Conservation (phyloP, 2,797 vertebrate species). For the Megalops cyprinoides region DNA sequence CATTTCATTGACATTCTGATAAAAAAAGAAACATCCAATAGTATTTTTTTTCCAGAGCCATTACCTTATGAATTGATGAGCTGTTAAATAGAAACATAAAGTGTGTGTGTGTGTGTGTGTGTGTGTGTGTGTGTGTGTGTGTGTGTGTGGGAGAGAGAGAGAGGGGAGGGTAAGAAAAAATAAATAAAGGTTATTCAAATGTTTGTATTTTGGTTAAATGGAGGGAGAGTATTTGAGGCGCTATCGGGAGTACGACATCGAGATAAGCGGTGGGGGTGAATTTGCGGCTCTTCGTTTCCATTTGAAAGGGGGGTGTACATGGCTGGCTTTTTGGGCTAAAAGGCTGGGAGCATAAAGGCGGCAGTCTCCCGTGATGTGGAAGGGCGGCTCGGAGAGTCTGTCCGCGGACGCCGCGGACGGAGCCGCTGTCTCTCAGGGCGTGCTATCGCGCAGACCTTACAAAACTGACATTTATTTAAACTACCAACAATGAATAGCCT, state of each 20-base stretch:
- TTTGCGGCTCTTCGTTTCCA: conserved; percentile 75
- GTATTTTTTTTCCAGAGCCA: conserved; percentile 59
- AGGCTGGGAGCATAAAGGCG: conserved; percentile 71
- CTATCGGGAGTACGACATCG: conserved; percentile 69
- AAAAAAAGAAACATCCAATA: conserved; percentile 78
- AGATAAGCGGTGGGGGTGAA: conserved; percentile 67
- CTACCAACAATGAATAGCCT: conserved; percentile 79
- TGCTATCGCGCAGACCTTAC: conserved; percentile 79
- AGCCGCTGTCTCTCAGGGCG: conserved; percentile 80
- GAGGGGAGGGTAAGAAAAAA: conserved; percentile 34
- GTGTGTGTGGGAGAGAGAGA: too few species aligned
- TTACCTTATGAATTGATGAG: conserved; percentile 78
- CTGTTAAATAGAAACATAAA: conserved; percentile 71
- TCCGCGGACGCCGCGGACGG: conserved; percentile 71
- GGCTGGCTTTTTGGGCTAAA: conserved; percentile 75
- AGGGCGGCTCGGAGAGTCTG: conserved; percentile 63
- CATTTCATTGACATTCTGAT: conserved; percentile 98
- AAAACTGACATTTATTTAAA: conserved; percentile 95
- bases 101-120: too few species aligned
- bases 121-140: too few species aligned
- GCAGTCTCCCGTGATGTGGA: conserved; percentile 73
- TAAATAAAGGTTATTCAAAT: conserved; percentile 72
- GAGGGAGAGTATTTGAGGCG: conserved; percentile 59
- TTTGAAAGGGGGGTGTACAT: conserved; percentile 73
- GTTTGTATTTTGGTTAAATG: conserved; percentile 62